A percentile compares a stretch with the other conserved stretches of the same genome.
phyloP scores from a whole-genome alignment of 2,888 invertebrate genomes.

The Erannis defoliaria region DNA sequence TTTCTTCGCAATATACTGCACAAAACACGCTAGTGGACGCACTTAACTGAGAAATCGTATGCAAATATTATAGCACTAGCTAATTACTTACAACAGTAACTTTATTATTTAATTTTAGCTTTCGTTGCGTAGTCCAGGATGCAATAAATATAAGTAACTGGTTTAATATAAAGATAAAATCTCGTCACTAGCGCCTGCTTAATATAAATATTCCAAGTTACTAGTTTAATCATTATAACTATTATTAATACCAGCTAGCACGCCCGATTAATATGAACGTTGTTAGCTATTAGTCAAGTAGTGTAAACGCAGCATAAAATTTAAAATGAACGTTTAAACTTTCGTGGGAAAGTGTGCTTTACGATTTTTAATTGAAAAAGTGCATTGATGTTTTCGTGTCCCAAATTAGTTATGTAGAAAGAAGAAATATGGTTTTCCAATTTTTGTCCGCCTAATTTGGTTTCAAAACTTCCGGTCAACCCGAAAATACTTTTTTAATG shows the following conservation, averaged over 20 bases:
- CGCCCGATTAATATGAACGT: slow-evolving; percentile 2
- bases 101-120: slow-evolving; percentile 25
- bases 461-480: slow-evolving; percentile 40
- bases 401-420: slow-evolving; percentile 37
- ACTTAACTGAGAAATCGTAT: slow-evolving; percentile 14
- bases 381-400: slow-evolving; percentile 40
- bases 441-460: slow-evolving; percentile 30
- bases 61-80: slow-evolving; percentile 18
- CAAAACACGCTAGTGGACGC: slow-evolving; percentile 10
- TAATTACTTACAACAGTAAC: slow-evolving; percentile 17
- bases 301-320: slow-evolving; percentile 37
- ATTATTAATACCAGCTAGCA: slow-evolving; percentile 7
- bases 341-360: slow-evolving; percentile 46
- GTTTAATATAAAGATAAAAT: slow-evolving; percentile 26
- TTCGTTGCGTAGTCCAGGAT: slow-evolving; percentile 25
- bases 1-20: slow-evolving; percentile 4
- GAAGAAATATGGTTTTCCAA: slow-evolving; percentile 36
- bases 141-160: slow-evolving; percentile 26
- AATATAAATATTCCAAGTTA: slow-evolving; percentile 23
- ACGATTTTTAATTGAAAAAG: slow-evolving; percentile 45
- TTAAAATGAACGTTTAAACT: slow-evolving; percentile 28
- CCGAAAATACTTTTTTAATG: slow-evolving; percentile 19
- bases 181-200: slow-evolving; percentile 21
- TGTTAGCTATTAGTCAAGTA: slow-evolving; percentile 27
- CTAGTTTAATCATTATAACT: slow-evolving; percentile 12